These are phyloP conservation scores for Eubasilissa regina DNA, from an alignment of 1,140 invertebrate species.

Conservation along the genomic window DNA sequence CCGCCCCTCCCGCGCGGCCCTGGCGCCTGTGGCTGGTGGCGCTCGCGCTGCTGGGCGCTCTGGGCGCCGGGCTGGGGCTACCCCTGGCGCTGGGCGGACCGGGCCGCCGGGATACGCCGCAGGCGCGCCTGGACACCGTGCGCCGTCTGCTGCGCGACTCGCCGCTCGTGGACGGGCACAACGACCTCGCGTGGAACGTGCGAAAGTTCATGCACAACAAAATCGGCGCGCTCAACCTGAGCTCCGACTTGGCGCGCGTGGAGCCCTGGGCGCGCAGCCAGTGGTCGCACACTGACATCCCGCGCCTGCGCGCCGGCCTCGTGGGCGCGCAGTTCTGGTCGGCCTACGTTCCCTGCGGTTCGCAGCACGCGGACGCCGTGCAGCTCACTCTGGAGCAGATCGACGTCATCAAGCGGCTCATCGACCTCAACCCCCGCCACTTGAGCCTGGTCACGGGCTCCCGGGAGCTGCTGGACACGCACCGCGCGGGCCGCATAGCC, in stretches of 20 bases:
- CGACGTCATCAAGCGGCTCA: slow-evolving; percentile 89
- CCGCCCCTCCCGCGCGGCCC: slow-evolving; percentile 63
- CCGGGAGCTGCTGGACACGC: slow-evolving; percentile 82
- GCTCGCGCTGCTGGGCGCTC: slow-evolving; percentile 66
- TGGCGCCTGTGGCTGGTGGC: slow-evolving; percentile 69
- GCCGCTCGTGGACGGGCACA: slow-evolving; percentile 84
- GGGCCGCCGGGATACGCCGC: slow-evolving; percentile 72
- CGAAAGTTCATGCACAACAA: slow-evolving; percentile 87
- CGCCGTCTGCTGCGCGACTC: slow-evolving; percentile 74
- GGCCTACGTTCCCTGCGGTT: slow-evolving; percentile 87
- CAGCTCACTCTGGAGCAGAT: slow-evolving; percentile 90
- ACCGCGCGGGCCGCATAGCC: slow-evolving; percentile 83
- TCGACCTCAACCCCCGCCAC: slow-evolving; percentile 82
- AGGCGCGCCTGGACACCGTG: slow-evolving; percentile 74
- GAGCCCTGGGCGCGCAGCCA: slow-evolving; percentile 86
- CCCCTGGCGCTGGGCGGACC: slow-evolving; percentile 68
- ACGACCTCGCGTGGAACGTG: slow-evolving; percentile 91
- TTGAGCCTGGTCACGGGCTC: slow-evolving; percentile 81
- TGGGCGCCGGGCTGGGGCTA: slow-evolving; percentile 68
- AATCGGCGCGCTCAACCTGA: slow-evolving; percentile 85
- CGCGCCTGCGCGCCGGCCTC: slow-evolving; percentile 83
- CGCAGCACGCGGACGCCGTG: slow-evolving; percentile 88
- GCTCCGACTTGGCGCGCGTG: slow-evolving; percentile 80
- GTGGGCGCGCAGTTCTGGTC: slow-evolving; percentile 90
- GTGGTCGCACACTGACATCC: slow-evolving; percentile 93